These are phyloP conservation scores for Ctenopoma multispine DNA, from an alignment of 2,797 vertebrate genomes.

Conservation along the genomic window DNA sequence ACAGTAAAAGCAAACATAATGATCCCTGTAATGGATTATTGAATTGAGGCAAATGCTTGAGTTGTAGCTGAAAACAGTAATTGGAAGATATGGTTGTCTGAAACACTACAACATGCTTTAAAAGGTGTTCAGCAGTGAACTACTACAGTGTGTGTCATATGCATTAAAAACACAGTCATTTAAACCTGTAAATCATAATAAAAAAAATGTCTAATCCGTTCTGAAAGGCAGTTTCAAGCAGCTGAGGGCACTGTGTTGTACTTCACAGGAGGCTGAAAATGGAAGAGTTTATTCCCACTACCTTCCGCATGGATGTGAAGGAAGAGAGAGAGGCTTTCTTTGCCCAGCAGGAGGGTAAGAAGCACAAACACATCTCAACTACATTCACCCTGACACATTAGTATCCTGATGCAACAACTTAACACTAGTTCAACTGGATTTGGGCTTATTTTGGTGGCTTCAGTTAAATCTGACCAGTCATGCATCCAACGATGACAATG, in stretches of 20 bases:
- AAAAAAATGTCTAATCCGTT: not conserved
- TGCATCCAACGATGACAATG: slow-evolving; percentile 23
- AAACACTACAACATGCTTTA: too few relatives aligned
- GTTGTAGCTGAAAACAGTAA: not conserved
- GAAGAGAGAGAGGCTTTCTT: slow-evolving; percentile 89
- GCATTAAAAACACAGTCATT: too few relatives aligned
- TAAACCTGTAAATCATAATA: not conserved
- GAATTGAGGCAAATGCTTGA: too few relatives aligned
- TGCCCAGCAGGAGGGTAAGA: slow-evolving; percentile 84
- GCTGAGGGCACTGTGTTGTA: not conserved
- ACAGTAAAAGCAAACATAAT: too few relatives aligned
- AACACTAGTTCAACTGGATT: slow-evolving; percentile 45
- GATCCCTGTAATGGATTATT: too few relatives aligned
- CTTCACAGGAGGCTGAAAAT: slow-evolving; percentile 85
- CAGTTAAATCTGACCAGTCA: slow-evolving; percentile 19
- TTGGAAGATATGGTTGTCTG: not conserved
- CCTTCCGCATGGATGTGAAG: slow-evolving; percentile 88
- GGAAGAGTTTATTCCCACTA: slow-evolving; percentile 90
- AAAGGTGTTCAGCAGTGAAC: too few relatives aligned
- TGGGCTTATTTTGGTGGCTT: slow-evolving; percentile 16
- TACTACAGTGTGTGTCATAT: too few relatives aligned
- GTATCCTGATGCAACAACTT: slow-evolving; percentile 12
- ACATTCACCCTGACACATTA: not conserved
- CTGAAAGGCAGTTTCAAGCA: slow-evolving; percentile 1
- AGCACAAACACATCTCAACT: slow-evolving; percentile 12